A percentile compares a stretch with the other conserved stretches of the same genome.
These are phyloP conservation scores for Stomorhina lunata DNA, from an alignment of 2,888 invertebrate genomes.

Conservation along the genomic window DNA sequence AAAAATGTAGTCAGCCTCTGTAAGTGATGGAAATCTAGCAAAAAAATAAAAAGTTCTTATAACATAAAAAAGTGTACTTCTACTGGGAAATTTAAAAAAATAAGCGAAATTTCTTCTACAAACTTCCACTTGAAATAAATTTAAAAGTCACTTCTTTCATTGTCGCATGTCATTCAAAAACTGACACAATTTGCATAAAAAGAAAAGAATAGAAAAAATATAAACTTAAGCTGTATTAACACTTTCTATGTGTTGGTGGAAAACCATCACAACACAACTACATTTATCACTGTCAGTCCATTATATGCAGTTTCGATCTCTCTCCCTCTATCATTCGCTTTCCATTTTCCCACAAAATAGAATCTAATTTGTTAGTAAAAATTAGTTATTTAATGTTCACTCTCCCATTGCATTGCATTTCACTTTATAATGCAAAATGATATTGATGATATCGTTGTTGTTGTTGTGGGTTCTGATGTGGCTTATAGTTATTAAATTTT, in stretches of 20 bases:
- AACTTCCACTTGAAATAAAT: too few relatives aligned
- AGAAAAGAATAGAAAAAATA: not conserved
- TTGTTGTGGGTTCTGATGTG: not conserved
- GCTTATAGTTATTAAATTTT: not conserved
- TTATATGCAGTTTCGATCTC: not conserved
- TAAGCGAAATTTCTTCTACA: not conserved
- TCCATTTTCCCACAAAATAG: too few relatives aligned
- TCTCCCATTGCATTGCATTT: not conserved
- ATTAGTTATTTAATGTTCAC: slow-evolving; percentile 27
- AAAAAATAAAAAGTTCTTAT: not conserved
- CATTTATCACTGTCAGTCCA: slow-evolving; percentile 54
- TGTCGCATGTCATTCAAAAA: slow-evolving; percentile 16
- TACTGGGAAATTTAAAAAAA: not conserved
- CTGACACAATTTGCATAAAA: not conserved
- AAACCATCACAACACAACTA: slow-evolving; percentile 20
- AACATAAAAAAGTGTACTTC: not conserved
- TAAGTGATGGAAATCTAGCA: not conserved
- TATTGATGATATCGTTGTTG: not conserved
- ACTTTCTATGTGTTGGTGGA: not conserved
- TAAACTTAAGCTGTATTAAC: not conserved
- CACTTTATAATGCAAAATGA: not conserved
- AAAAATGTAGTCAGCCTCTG: not conserved
- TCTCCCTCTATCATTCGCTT: not conserved
- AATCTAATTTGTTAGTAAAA: not conserved
- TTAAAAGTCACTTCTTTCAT: slow-evolving; percentile 17